Conservation (phyloP, 2,888 invertebrate genomes). For the Iphiclides podalirius region DNA sequence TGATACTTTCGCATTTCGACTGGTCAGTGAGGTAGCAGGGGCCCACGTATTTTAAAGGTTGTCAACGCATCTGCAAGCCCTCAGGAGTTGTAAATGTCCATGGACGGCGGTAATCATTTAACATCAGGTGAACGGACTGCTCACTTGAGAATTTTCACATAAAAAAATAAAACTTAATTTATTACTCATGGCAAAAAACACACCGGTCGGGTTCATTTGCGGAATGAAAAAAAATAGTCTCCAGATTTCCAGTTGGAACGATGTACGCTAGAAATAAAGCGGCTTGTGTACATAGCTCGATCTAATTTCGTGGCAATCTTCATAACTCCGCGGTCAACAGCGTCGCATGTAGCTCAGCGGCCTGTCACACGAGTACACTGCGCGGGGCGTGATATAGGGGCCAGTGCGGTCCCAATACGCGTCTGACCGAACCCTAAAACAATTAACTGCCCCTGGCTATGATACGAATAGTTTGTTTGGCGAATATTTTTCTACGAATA, state of each 20-base stretch:
- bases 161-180: no score
- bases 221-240: no score
- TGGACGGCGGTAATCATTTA: no score
- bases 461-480: conserved; percentile 29
- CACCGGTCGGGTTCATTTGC: neutral
- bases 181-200: no score
- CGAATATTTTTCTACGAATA: neutral
- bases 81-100: no score
- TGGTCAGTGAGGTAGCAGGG: no score
- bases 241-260: neutral
- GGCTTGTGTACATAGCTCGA: neutral
- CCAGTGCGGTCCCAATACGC: conserved; percentile 33
- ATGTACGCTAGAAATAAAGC: neutral
- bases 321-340: conserved; percentile 15
- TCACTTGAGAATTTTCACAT: no score
- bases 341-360: conserved; percentile 6
- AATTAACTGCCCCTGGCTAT: conserved; percentile 45
- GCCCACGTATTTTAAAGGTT: no score
- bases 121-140: no score
- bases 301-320: conserved; percentile 10
- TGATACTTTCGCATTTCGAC: no score
- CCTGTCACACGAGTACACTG: conserved; percentile 16
- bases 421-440: conserved; percentile 43
- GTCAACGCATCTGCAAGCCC: no score
- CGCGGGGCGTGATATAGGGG: conserved; percentile 6